Conservation (phyloP, 1,140 invertebrate genomes). For the Thrips palmi region DNA sequence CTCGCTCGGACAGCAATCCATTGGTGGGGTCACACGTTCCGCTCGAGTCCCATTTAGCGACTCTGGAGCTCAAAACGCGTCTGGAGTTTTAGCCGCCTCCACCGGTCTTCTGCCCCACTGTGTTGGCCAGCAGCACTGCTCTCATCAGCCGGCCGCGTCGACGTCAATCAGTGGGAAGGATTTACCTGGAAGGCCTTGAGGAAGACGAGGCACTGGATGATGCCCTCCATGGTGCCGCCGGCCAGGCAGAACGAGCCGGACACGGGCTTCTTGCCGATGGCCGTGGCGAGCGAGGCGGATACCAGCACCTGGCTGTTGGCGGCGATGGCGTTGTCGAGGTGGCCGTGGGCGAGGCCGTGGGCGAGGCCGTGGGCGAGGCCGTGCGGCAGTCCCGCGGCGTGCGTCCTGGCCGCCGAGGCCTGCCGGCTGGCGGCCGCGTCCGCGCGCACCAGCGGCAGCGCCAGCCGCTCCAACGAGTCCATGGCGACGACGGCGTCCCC, state of each 20-base stretch:
- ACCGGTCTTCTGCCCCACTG: neutral
- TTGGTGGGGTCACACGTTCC: too few relatives aligned
- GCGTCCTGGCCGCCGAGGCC: slow-evolving; percentile 32
- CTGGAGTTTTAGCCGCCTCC: too few relatives aligned
- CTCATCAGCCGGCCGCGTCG: neutral
- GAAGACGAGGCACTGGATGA: slow-evolving; percentile 80
- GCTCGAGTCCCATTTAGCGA: too few relatives aligned
- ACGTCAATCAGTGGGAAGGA: slow-evolving; percentile 14
- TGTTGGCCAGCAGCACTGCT: neutral
- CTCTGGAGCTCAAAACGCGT: too few relatives aligned
- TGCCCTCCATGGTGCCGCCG: slow-evolving; percentile 79
- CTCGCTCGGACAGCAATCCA: too few relatives aligned
- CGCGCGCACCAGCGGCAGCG: slow-evolving; percentile 23
- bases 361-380: slow-evolving; percentile 23
- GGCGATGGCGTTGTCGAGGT: slow-evolving; percentile 26
- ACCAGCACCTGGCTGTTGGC: too few relatives aligned
- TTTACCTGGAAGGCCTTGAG: slow-evolving; percentile 82
- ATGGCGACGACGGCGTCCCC: slow-evolving; percentile 24
- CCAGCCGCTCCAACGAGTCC: slow-evolving; percentile 58
- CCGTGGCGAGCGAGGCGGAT: slow-evolving; percentile 53
- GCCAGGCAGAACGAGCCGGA: slow-evolving; percentile 72
- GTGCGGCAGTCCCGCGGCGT: slow-evolving; percentile 28
- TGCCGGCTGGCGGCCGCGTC: slow-evolving; percentile 27
- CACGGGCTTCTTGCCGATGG: slow-evolving; percentile 46
- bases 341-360: slow-evolving; percentile 15